Evolutionary conservation across 2,797 vertebrate species (phyloP).

Genomic region (Pyrocephalus nanus): DNA sequence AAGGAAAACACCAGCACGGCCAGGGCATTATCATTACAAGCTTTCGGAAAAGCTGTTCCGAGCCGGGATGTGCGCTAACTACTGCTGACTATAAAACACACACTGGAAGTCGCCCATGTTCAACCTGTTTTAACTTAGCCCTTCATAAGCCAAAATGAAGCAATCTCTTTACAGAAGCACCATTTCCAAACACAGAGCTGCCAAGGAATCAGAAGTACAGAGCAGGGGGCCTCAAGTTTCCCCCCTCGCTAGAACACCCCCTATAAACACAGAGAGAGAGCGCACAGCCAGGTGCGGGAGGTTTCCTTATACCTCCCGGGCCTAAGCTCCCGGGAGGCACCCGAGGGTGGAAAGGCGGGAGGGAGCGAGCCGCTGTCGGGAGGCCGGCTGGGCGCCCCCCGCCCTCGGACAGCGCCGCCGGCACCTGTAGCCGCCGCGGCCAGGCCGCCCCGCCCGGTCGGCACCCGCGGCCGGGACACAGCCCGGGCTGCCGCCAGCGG

Average conservation of each 20-base stretch:
- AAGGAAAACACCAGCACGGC: neutral
- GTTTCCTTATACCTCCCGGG: neutral
- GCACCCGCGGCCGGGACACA: neutral
- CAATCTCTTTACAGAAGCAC: neutral
- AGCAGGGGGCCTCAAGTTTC: neutral
- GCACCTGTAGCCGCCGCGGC: neutral
- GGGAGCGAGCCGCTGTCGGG: neutral
- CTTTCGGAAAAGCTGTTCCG: neutral
- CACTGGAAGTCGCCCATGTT: fast-evolving
- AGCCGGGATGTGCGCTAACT: neutral
- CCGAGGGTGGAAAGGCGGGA: neutral
- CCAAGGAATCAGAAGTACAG: neutral
- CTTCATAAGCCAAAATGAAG: neutral
- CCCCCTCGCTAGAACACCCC: neutral
- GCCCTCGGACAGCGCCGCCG: neutral
- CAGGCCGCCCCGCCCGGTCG: neutral
- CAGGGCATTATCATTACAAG: fast-evolving
- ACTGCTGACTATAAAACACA: fast-evolving
- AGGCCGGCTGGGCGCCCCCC: neutral
- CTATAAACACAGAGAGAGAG: neutral
- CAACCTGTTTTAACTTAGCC: neutral
- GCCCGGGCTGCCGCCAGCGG: neutral
- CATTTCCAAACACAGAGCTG: neutral
- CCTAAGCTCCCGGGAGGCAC: neutral
- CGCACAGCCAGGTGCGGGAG: neutral